Evolutionary conservation across 2,113 vertebrate species (phyloP), one percentile per base, ranked within the genome.

Genomic region (Cephalopholis sonnerati): DNA sequence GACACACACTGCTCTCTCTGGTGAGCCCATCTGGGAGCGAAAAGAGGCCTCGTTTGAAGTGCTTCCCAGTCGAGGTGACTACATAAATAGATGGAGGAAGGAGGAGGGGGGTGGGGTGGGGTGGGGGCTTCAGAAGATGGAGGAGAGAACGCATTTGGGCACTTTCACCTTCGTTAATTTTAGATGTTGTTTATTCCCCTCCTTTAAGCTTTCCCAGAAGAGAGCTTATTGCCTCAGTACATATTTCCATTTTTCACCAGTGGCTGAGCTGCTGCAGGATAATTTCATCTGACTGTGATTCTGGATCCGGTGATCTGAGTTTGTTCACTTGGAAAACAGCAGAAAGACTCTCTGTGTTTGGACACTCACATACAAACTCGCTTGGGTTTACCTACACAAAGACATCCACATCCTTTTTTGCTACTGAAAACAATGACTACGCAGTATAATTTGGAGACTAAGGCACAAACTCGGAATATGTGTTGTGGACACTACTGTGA

Each of bases 141-240:
- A 81, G 65, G 61, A 76, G 63, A 86, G 67, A 74, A 83, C 63
- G 53, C 39, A 54, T 84, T 86, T 32, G 63, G 77, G 81, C 74
- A 83, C 74, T 87, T 90, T 91, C 67, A 81, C 88, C 71, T 90
- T 91, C 0, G 85, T 93, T 91, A 85, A 91, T 91, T 88, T 91
- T 89, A 91, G 84, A 89, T 91, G 88, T 71, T 85, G 69, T 81
- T 92, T 85, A 83, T 85, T 83, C 75, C 78, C 46, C 59, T 82
- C 51, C 57, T 87, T 82, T 81, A 90, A 83, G 83, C 87, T 69
- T 73, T 81, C 68, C 80, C 82, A 82, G 67, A 81, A 87, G 81
- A 84, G 67, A 84, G 70, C 71, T 88, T 84, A 85, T 83, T 81
- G 75, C 73, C 70, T 83, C 53, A 9, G 68, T 86, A 68, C 80